phyloP scores from a whole-genome alignment of 1,140 invertebrate species.

The Aphelenchoides avenae region DNA sequence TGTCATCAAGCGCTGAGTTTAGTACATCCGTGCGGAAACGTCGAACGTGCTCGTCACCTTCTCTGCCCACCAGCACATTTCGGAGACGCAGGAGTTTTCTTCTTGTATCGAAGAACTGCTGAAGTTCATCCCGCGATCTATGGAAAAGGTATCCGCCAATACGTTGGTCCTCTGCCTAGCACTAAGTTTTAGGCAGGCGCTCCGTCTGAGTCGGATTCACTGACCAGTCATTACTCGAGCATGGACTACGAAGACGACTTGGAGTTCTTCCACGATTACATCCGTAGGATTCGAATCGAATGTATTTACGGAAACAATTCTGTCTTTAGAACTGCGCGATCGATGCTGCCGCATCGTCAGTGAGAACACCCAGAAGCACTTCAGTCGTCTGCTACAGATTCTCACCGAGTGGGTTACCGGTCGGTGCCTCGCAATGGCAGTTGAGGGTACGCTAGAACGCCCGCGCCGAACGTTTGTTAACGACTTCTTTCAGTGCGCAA shows the following conservation, averaged over 20 bases:
- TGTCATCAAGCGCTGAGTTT: conserved; percentile 6
- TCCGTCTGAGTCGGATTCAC: conserved; percentile 5
- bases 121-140: conserved; percentile 25
- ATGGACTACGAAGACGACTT: conserved; percentile 52
- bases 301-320: conserved; percentile 5
- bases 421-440: conserved; percentile 28
- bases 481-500: conserved; percentile 14
- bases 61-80: conserved; percentile 34
- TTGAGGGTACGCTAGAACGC: conserved; percentile 13
- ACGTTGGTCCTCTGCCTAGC: conserved; percentile 5
- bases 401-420: conserved; percentile 37
- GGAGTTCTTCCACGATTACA: conserved; percentile 42
- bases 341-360: conserved; percentile 31
- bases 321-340: conserved; percentile 40
- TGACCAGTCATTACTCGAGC: conserved; percentile 37
- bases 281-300: conserved; percentile 22
- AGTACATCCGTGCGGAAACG: conserved; percentile 48
- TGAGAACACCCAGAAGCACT: conserved; percentile 30
- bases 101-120: conserved; percentile 25
- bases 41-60: conserved; percentile 42
- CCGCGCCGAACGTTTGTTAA: no score
- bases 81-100: conserved; percentile 22
- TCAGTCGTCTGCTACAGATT: conserved; percentile 23
- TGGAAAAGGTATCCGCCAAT: conserved; percentile 40
- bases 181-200: conserved; percentile 7